Conservation (phyloP, 2,797 vertebrate genomes). For the Sciurus carolinensis region DNA sequence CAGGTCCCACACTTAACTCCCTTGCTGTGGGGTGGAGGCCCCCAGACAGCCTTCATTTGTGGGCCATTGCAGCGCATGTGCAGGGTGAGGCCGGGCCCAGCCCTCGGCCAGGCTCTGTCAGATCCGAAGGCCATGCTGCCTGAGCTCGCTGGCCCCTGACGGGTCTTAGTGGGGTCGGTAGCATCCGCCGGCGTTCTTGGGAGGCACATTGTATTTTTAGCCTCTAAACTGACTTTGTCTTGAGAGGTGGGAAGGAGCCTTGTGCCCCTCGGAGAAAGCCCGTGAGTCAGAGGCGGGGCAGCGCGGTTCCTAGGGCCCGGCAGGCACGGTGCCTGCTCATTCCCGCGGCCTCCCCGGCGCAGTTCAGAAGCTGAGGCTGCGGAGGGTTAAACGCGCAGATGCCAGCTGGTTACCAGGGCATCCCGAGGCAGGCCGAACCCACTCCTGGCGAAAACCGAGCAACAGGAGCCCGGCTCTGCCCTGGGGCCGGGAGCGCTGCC, state of each 20-base stretch:
- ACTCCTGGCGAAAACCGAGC: too few species aligned
- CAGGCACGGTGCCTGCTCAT: fast-evolving
- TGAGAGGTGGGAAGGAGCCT: neutral
- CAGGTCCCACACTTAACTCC: neutral
- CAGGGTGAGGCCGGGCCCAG: neutral
- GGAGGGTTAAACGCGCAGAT: too few species aligned
- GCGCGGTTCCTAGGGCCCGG: neutral
- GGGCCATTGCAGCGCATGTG: too few species aligned
- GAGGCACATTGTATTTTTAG: neutral
- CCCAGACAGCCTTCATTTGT: fast-evolving
- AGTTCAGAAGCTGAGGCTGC: neutral
- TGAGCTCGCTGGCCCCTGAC: neutral
- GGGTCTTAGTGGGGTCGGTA: fast-evolving
- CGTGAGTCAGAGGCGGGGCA: neutral
- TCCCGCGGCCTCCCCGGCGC: neutral
- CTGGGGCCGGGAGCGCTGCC: too few species aligned
- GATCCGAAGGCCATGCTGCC: fast-evolving
- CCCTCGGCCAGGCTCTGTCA: fast-evolving
- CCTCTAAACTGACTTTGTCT: neutral
- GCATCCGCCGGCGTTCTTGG: fast-evolving
- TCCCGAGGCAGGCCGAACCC: too few species aligned
- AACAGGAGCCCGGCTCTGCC: too few species aligned
- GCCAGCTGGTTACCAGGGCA: too few species aligned
- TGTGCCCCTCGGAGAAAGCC: neutral
- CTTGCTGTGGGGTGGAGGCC: fast-evolving